Base-by-base conservation (phyloP, 2,888 invertebrate genomes). In the Vandiemenella viatica region DNA sequence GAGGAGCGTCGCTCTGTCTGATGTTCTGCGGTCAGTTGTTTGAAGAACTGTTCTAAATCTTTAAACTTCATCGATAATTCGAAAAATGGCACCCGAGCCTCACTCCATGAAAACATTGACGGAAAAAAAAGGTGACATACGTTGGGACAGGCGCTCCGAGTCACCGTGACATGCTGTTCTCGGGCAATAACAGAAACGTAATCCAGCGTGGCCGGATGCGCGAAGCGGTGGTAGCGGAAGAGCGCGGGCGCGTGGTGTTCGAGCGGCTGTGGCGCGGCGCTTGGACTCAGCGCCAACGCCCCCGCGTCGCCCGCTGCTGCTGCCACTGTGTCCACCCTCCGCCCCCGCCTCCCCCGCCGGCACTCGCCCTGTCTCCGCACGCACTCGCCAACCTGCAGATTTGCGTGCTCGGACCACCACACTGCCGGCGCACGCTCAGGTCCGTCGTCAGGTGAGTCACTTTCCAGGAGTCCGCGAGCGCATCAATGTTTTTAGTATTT, bases 181-280 rank as follows among this genome's bases (percentile, higher is more conserved):
- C n/a, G n/a, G n/a, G n/a, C n/a, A n/a, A n/a, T n/a, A n/a, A n/a
- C n/a, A n/a, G n/a, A n/a, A n/a, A 23, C 16, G 42, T 42, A 3
- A 18, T 26, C 8, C 26, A 26, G 8, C 13, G 26, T 13, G 8
- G 8, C 26, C 26, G 26, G 7, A 7, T 13, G 26, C 26, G 16
- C 5, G 38, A 18, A 3, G 5, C 17, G n/a, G 13, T 26, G 32
- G 19, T 18, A 8, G 48, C 15, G 32, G 42, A 21, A 5, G 37
- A 21, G 20, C 32, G 19, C 37, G 46, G 80, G 58, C 71, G 79
- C 52, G 70, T 77, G 32, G 76, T 82, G 49, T 83, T 83, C 64
- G 82, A 83, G 59, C 70, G 80, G 17, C 68, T 83, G 46, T 83
- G 83, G 83, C 73, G 79, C 40, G 81, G 81, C 48, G 75, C 76